These are phyloP conservation scores for Lepus timidus DNA, from an alignment of 2,113 vertebrate genomes.

Conservation along the genomic window DNA sequence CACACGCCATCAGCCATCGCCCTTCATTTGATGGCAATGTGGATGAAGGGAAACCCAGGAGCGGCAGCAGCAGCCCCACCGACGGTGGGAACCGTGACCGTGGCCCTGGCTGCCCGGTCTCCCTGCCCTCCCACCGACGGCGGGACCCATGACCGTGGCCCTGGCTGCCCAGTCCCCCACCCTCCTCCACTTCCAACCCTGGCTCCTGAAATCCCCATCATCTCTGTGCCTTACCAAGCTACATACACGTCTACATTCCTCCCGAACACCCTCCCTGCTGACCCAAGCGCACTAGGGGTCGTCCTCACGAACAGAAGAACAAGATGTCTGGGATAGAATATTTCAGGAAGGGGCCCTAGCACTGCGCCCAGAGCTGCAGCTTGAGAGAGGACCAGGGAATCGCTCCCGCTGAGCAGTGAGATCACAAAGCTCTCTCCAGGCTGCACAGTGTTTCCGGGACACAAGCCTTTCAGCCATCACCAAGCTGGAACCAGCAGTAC, in stretches of 20 bases:
- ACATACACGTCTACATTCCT: no score
- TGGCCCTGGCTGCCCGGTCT: rapidly evolving
- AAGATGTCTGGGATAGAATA: background rate
- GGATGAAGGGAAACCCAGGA: background rate
- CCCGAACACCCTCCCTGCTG: background rate
- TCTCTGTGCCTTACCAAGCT: background rate
- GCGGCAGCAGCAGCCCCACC: background rate
- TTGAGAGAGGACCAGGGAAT: background rate
- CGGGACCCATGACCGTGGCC: rapidly evolving
- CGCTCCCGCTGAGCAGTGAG: background rate
- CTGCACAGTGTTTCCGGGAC: background rate
- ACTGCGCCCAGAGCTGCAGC: constrained; percentile 20
- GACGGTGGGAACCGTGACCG: rapidly evolving
- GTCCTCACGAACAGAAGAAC: constrained; percentile 43
- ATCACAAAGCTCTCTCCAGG: background rate
- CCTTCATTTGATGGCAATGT: background rate
- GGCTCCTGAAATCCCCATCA: background rate
- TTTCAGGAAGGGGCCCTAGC: background rate
- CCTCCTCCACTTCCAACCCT: background rate
- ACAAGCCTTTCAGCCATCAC: no score
- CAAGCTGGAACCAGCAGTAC: no score
- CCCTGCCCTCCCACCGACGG: background rate
- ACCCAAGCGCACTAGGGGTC: background rate
- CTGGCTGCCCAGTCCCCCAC: background rate
- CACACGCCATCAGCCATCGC: background rate